phyloP scores from a whole-genome alignment of 2,888 invertebrate species.

The Prostheceraeus crozeri region DNA sequence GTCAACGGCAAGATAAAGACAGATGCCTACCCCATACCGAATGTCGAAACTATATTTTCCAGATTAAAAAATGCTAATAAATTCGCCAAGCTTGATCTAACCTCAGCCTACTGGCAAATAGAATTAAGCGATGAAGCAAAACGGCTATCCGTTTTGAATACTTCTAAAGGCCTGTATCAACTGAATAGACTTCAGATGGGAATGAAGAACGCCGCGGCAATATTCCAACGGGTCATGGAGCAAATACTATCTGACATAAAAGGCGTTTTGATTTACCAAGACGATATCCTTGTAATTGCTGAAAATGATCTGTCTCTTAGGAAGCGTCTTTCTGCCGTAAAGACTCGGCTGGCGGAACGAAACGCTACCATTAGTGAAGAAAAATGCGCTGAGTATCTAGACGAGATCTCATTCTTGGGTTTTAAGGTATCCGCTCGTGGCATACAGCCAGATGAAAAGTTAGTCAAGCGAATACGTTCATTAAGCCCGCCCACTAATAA shows the following conservation, averaged over 20 bases:
- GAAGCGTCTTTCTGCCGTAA: background rate
- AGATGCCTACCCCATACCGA: too few species aligned
- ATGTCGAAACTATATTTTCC: too few species aligned
- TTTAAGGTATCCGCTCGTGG: conserved; percentile 28
- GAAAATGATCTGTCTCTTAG: conserved; percentile 18
- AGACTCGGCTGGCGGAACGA: conserved; percentile 10
- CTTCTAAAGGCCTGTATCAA: conserved; percentile 22
- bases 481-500: conserved; percentile 24
- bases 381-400: conserved; percentile 29
- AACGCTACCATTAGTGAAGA: conserved; percentile 28
- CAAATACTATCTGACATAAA: conserved; percentile 18
- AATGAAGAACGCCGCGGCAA: conserved; percentile 28
- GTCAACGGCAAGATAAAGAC: too few species aligned
- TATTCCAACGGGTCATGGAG: conserved; percentile 35
- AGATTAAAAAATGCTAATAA: too few species aligned
- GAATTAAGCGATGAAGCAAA: conserved; percentile 28
- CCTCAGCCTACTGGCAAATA: conserved; percentile 30
- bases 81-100: conserved; percentile 25
- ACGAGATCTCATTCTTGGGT: conserved; percentile 31
- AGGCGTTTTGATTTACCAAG: conserved; percentile 34
- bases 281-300: conserved; percentile 31
- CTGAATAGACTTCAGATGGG: conserved; percentile 35
- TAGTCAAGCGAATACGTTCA: conserved; percentile 21
- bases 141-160: conserved; percentile 30
- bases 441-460: conserved; percentile 28